Base-by-base conservation (phyloP, 2,888 invertebrate species). In the Trissonchulus latispiculum region DNA sequence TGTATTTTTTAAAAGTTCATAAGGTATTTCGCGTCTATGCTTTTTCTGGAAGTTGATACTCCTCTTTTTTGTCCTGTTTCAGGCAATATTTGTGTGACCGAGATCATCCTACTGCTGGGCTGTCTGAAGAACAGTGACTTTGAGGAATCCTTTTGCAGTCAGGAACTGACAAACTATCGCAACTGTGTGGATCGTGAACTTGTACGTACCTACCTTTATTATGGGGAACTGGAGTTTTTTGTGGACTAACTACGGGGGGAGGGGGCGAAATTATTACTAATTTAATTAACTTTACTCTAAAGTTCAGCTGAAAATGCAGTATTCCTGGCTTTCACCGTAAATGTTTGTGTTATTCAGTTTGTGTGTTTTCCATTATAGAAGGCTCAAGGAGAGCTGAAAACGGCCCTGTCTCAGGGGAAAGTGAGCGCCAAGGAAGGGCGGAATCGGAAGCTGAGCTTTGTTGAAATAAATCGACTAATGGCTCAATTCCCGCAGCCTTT, bases 131-230 rank as follows among this genome's bases (percentile, higher is more conserved):
- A 68, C 15, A 36, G 36, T 15, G 69, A 68, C n/a, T 68, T 36
- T 33, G 35, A 68, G n/a, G 69, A 68, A 33, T 68, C 69, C n/a
- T 36, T 68, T 33, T 68, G 69, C n/a, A n/a, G 2, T 15, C 31
- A 68, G n/a, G 69, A 68, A 68, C 8, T 68, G 8, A 8, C 31
- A 23, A 15, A 8, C 28, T 68, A 36, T 33, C 2, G 33, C 32
- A 36, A 68, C n/a, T 68, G 69, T n/a, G 69, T 35, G 23, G 23
- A 2, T 2, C 69, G 69, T 32, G 69, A 68, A 68, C 76, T 32
- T 33, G 69, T 68, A 36, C 8, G 69, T 33, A 18, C 8, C 48
- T 23, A 48, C 23, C 8, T 15, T 48, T 15, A 48, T 48, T 48
- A 15, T 48, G 23, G 8, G 8, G 48, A 48, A 48, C n/a, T n/a